phyloP scores from a whole-genome alignment of 2,888 invertebrate species.

The Parnassius mnemosyne region DNA sequence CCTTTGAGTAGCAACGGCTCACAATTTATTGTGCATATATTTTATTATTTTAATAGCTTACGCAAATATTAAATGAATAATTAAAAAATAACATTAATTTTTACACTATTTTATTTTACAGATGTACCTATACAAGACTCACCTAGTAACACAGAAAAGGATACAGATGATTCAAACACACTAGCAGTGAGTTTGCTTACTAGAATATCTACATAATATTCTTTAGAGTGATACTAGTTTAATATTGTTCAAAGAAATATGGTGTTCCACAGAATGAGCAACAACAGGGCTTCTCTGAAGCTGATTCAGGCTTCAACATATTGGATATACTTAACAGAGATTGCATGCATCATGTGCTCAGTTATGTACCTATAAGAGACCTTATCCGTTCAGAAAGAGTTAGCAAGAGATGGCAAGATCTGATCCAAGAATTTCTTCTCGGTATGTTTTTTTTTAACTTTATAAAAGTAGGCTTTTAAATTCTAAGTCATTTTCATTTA shows the following conservation, averaged over 20 bases:
- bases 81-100: too few species aligned
- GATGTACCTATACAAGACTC: conserved; percentile 27
- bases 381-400: conserved; percentile 80
- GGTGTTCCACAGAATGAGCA: conserved; percentile 34
- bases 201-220: neutral
- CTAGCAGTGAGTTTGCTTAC: conserved; percentile 31
- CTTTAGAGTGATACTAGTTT: neutral
- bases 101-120: too few species aligned
- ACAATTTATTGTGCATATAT: too few species aligned
- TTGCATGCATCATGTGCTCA: conserved; percentile 76
- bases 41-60: too few species aligned
- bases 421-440: conserved; percentile 74
- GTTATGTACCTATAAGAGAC: conserved; percentile 73
- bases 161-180: conserved; percentile 30
- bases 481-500: too few species aligned
- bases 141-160: conserved; percentile 36
- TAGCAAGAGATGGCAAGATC: conserved; percentile 77
- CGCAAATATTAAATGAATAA: too few species aligned
- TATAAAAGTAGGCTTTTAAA: neutral
- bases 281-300: conserved; percentile 29
- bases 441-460: conserved; percentile 41
- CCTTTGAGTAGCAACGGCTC: too few species aligned
- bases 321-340: conserved; percentile 79
- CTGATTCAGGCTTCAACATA: conserved; percentile 48
- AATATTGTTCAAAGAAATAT: conserved; percentile 5